Conservation (phyloP, 1,140 invertebrate species). For the Drosophila quadrilineata region DNA sequence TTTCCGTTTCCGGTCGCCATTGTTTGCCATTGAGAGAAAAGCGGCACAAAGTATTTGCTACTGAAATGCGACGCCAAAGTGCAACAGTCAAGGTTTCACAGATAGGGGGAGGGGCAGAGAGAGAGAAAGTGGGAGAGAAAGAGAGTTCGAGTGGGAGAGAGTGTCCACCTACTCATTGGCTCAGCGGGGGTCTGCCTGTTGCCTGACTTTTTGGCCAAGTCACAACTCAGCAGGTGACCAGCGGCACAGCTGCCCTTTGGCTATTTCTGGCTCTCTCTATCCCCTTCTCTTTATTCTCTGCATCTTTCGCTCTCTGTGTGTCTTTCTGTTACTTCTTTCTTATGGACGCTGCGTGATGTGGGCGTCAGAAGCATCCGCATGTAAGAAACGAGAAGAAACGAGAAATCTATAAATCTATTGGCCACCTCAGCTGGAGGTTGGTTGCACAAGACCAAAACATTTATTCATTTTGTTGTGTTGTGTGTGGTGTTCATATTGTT, state of each 20-base stretch:
- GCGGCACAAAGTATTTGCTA: background rate
- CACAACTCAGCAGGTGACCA: background rate
- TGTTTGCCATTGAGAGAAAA: background rate
- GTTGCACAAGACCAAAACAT: slow-evolving; percentile 6
- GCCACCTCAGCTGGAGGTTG: background rate
- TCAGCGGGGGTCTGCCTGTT: too few relatives aligned
- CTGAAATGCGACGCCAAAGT: slow-evolving; percentile 4
- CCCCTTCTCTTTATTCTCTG: background rate
- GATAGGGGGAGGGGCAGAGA: background rate
- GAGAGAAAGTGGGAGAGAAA: background rate
- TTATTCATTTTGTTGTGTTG: slow-evolving; percentile 1
- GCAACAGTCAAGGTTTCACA: too few relatives aligned
- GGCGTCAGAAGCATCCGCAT: background rate
- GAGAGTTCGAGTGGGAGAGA: background rate
- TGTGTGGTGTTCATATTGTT: slow-evolving; percentile 4
- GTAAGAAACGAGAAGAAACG: too few relatives aligned
- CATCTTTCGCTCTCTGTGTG: background rate
- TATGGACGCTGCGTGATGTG: background rate
- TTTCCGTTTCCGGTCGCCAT: slow-evolving; percentile 28
- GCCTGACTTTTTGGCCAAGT: too few relatives aligned
- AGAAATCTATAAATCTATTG: slow-evolving; percentile 20
- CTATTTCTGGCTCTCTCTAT: background rate
- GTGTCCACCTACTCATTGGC: background rate
- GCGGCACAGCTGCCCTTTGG: background rate
- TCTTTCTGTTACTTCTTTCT: background rate